Conservation (phyloP, 2,797 vertebrate genomes). For the Spea hammondii region DNA sequence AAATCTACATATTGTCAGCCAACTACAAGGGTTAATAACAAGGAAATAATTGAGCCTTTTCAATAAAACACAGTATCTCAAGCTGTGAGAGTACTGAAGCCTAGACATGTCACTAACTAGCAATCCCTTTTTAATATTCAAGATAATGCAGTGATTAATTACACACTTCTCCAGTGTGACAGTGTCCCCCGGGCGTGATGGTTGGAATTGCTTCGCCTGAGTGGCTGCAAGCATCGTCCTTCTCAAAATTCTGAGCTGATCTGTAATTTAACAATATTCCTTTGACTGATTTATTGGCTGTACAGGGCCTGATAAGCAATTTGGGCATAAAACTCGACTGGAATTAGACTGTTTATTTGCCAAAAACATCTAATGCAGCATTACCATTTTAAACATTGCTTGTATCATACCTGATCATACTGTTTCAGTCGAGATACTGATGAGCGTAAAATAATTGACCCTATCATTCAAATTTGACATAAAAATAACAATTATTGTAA, state of each 20-base stretch:
- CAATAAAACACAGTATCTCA: conserved; percentile 6
- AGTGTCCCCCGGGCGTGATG: conserved; percentile 22
- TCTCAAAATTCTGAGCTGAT: conserved; percentile 28
- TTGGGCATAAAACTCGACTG: conserved; percentile 37
- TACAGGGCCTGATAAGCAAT: conserved; percentile 34
- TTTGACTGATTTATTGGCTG: conserved; percentile 47
- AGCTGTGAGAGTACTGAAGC: neutral
- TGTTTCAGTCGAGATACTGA: neutral
- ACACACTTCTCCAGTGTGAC: conserved; percentile 27
- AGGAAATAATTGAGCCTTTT: conserved; percentile 10
- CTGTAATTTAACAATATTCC: conserved; percentile 49
- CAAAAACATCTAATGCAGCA: conserved; percentile 25
- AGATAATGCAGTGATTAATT: conserved; percentile 45
- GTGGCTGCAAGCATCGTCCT: conserved; percentile 24
- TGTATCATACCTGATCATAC: conserved; percentile 28
- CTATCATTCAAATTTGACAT: too few species aligned
- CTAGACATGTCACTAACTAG: conserved; percentile 24
- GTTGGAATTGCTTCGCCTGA: conserved; percentile 24
- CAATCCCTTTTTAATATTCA: conserved; percentile 22
- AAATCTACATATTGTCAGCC: conserved; percentile 6
- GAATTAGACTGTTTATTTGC: conserved; percentile 45
- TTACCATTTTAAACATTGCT: conserved; percentile 3
- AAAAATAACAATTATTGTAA: too few species aligned
- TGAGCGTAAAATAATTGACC: too few species aligned
- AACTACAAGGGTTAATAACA: conserved; percentile 7